Base-by-base conservation (phyloP, 2,113 vertebrate genomes). In the Etheostoma spectabile region DNA sequence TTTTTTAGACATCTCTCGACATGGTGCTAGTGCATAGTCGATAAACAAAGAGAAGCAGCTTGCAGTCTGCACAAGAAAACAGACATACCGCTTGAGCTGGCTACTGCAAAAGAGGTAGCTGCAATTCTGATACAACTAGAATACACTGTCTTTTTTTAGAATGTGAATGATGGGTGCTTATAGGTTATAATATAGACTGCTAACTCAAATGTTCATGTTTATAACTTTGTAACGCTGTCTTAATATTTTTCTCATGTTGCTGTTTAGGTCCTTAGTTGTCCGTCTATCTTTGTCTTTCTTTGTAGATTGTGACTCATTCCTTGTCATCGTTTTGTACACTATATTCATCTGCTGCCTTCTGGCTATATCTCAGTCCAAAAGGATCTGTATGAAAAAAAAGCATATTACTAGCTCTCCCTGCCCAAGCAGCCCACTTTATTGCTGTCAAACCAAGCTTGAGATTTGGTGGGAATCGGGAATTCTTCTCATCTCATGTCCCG, bases 381-480 rank as follows among this genome's bases (percentile, higher is more conserved):
- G 88, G 61, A 92, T 93, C 83, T 79, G 74, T 76, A 87, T 82
- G 83, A 85, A 84, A 90, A 84, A 90, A 88, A 90, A 88, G 83
- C 83, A 86, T 83, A 91, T 91, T 84, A 91, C 77, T 69, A 60
- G 79, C 81, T 80, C 86, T 81, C 86, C 49, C 76, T 91, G 91
- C 84, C 86, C 87, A 80, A 89, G 84, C 83, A 79, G 80, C 90
- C 83, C 91, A 78, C 91, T 89, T 90, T 89, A 91, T 92, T 92
- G 88, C 88, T 91, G 91, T 91, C 93, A 92, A 93, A 91, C 90
- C 87, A 91, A 91, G 86, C 90, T 90, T 91, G 89, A 90, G 91
- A 92, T 92, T 91, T 91, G 89, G 87, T 90, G 69, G 87, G 86
- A 88, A 88, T 89, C 72, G 51, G 77, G 83, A 82, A 83, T 30